Conservation (phyloP, 2,113 vertebrate genomes). For the Heterocephalus glaber region DNA sequence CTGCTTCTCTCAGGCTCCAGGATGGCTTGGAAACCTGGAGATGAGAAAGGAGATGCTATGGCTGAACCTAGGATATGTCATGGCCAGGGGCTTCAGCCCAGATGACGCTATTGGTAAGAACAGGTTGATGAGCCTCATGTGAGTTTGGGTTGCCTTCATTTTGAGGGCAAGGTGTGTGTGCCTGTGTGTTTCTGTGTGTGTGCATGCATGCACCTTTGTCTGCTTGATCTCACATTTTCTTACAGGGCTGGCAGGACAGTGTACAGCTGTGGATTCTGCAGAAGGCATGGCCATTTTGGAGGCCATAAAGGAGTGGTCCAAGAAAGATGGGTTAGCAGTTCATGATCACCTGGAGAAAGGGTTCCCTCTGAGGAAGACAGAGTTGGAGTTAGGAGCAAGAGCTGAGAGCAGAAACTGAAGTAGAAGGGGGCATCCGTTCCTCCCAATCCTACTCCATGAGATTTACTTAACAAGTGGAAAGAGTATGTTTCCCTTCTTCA, state of each 20-base stretch:
- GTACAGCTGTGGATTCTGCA: accelerated
- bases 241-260: background rate
- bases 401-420: background rate
- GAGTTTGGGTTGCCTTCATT: background rate
- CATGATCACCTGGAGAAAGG: background rate
- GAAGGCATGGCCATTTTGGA: background rate
- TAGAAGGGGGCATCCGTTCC: accelerated
- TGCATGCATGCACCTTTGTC: too few species aligned
- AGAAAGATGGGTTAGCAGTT: background rate
- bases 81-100: accelerated
- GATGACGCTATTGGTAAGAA: accelerated
- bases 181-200: too few species aligned
- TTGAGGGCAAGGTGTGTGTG: too few species aligned
- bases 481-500: background rate
- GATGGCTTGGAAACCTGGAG: background rate
- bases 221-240: background rate
- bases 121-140: background rate
- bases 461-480: too few species aligned
- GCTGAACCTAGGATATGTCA: background rate
- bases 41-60: background rate
- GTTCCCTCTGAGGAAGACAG: background rate
- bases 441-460: background rate
- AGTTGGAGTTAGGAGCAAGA: background rate
- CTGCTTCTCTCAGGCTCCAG: background rate
- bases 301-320: background rate